Evolutionary conservation across 2,888 invertebrate genomes (phyloP).

Genomic region (Orthosia gothica): DNA sequence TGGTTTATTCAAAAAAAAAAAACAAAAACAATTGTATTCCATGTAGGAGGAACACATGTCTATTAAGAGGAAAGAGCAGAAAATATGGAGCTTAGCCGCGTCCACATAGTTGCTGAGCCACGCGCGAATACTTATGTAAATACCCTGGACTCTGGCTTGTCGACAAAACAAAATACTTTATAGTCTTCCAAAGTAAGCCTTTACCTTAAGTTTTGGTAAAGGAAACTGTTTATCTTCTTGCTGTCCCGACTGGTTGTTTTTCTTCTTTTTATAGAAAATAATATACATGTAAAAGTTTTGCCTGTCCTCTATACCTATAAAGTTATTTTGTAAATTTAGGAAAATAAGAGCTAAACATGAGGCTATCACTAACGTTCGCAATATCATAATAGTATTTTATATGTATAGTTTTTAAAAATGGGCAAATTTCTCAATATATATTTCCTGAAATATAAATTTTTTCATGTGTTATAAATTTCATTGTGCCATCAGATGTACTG

Average conservation of each 20-base stretch:
- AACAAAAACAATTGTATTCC: neutral
- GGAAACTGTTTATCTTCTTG: constrained; percentile 39
- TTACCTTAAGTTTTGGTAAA: constrained; percentile 35
- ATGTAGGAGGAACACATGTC: neutral
- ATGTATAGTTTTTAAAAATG: neutral
- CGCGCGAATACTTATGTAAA: constrained; percentile 46
- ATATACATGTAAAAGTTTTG: neutral
- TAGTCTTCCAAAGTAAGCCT: constrained; percentile 20
- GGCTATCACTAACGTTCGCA: neutral
- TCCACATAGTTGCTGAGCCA: constrained; percentile 35
- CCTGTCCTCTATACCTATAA: neutral
- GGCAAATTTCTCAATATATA: neutral
- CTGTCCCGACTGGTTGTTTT: constrained; percentile 22
- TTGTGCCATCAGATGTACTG: too few relatives aligned
- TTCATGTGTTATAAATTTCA: too few relatives aligned
- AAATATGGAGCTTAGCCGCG: constrained; percentile 34
- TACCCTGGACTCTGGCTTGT: constrained; percentile 16
- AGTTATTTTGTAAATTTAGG: neutral
- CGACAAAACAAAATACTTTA: constrained; percentile 40
- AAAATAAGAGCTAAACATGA: neutral
- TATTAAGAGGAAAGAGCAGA: constrained; percentile 23
- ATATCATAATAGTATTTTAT: neutral
- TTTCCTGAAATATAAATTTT: too few relatives aligned
- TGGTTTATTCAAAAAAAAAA: neutral
- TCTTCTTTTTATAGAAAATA: neutral